These are phyloP conservation scores for Rhinatrema bivittatum DNA, from an alignment of 2,797 vertebrate species.

Conservation along the genomic window DNA sequence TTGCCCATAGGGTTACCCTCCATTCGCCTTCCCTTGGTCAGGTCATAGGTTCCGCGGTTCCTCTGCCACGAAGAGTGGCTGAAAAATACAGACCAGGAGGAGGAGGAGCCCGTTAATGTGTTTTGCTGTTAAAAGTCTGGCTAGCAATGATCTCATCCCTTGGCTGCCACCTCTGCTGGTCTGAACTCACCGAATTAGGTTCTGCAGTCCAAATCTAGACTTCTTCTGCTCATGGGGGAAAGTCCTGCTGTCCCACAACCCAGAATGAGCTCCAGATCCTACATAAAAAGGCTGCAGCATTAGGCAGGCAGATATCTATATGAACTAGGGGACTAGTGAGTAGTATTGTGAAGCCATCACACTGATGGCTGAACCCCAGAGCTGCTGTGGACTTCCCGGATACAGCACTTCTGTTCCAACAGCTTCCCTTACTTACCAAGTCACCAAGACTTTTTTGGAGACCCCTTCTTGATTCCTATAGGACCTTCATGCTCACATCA, in stretches of 20 bases:
- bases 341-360: too few relatives aligned
- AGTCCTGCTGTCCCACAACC: conserved; percentile 3
- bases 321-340: conserved; percentile 19
- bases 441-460: too few relatives aligned
- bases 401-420: too few relatives aligned
- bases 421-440: too few relatives aligned
- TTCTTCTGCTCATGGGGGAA: conserved; percentile 16
- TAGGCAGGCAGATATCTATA: conserved; percentile 13
- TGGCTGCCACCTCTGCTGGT: too few relatives aligned
- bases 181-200: conserved; percentile 38
- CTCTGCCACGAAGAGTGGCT: conserved; percentile 48
- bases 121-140: neutral
- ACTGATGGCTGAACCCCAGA: too few relatives aligned
- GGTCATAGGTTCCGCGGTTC: conserved; percentile 46
- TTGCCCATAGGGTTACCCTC: conserved; percentile 30
- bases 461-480: too few relatives aligned
- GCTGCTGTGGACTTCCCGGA: too few relatives aligned
- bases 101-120: neutral
- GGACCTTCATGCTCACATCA: too few relatives aligned
- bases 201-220: conserved; percentile 33
- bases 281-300: conserved; percentile 32
- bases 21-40: conserved; percentile 44
- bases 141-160: too few relatives aligned
- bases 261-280: conserved; percentile 23
- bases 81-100: conserved; percentile 34